phyloP scores from a whole-genome alignment of 2,113 vertebrate species.

The Romanogobio albipinnatus region DNA sequence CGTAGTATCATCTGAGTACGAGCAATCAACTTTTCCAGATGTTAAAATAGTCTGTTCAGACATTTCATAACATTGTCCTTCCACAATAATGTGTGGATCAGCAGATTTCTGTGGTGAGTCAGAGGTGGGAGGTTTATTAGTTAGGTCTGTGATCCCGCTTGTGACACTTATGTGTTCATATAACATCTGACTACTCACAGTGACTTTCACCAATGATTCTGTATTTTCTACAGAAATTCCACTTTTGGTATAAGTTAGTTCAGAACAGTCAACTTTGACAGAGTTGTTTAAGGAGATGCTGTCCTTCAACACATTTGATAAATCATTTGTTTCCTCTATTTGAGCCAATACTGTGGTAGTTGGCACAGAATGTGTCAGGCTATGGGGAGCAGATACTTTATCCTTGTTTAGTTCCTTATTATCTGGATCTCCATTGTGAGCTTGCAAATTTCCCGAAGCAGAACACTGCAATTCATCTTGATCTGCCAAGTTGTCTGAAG shows the following conservation, averaged over 20 bases:
- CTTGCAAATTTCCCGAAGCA: constrained; percentile 1
- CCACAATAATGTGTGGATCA: background rate
- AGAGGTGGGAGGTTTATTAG: constrained; percentile 3
- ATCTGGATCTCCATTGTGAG: constrained; percentile 15
- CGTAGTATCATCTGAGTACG: background rate
- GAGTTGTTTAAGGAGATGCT: background rate
- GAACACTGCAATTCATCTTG: constrained; percentile 21
- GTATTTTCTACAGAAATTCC: background rate
- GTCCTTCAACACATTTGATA: background rate
- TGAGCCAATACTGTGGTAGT: background rate
- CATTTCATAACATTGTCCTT: constrained; percentile 15
- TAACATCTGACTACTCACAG: background rate
- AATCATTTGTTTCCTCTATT: background rate
- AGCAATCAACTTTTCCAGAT: constrained; percentile 2
- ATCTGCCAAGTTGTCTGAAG: background rate
- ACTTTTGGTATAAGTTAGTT: background rate
- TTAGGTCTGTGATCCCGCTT: background rate
- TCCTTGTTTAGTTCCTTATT: constrained; percentile 17
- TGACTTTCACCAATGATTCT: background rate
- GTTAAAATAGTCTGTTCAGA: background rate
- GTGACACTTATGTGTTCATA: background rate
- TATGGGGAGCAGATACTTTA: constrained; percentile 7
- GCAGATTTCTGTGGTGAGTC: constrained; percentile 18
- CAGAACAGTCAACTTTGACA: constrained; percentile 1
- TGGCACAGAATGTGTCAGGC: background rate